These are phyloP conservation scores for Dendrocincla fuliginosa DNA, from an alignment of 2,797 vertebrate genomes.

Conservation along the genomic window DNA sequence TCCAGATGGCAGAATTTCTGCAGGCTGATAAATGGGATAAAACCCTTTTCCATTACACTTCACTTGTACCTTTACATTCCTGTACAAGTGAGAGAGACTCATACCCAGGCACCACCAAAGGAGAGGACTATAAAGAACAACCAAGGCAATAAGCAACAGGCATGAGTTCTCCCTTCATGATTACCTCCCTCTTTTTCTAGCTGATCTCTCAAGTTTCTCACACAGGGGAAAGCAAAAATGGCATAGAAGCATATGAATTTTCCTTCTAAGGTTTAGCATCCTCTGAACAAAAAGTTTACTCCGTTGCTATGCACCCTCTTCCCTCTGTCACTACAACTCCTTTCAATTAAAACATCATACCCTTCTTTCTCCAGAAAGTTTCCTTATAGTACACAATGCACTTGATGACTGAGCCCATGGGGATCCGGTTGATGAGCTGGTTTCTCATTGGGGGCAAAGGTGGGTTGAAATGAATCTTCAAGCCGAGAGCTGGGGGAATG, in stretches of 20 bases:
- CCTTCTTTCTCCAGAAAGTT: slow-evolving; percentile 94
- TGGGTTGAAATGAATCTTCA: slow-evolving; percentile 95
- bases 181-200: background rate
- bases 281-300: background rate
- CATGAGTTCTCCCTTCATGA: background rate
- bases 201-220: background rate
- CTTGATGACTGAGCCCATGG: slow-evolving; percentile 97
- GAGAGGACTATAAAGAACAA: background rate
- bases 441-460: slow-evolving; percentile 92
- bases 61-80: background rate
- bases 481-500: slow-evolving; percentile 84
- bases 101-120: background rate
- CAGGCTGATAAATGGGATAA: background rate
- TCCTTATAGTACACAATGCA: slow-evolving; percentile 97
- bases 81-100: background rate
- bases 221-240: background rate
- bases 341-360: slow-evolving; percentile 70
- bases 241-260: background rate
- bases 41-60: background rate
- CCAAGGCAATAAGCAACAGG: background rate
- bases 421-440: slow-evolving; percentile 91
- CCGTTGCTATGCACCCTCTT: background rate
- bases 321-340: background rate
- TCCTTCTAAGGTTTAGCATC: background rate
- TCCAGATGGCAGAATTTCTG: background rate